These are phyloP conservation scores for Fregetta grallaria DNA, from an alignment of 2,113 vertebrate species.

Conservation along the genomic window DNA sequence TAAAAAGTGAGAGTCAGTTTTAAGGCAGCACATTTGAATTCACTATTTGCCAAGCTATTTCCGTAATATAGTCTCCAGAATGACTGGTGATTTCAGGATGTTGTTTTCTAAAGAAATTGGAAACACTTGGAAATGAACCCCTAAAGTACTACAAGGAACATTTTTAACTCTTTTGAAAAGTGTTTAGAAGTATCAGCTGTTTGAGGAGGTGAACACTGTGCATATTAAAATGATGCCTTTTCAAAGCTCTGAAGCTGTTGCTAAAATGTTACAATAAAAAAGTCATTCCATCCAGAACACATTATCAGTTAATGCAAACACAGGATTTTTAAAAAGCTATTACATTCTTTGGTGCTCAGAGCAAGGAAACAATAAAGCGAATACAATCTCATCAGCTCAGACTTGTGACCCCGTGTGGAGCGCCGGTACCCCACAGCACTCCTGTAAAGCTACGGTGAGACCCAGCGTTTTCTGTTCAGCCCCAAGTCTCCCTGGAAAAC, in stretches of 20 bases:
- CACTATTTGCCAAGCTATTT: background rate
- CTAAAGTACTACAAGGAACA: background rate
- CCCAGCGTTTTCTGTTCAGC: background rate
- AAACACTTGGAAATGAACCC: background rate
- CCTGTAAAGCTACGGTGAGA: background rate
- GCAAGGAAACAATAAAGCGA: background rate
- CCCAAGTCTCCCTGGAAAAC: background rate
- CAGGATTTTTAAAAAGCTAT: background rate
- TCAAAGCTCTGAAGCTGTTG: background rate
- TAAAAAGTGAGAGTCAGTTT: background rate
- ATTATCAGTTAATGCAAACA: slow-evolving; percentile 37
- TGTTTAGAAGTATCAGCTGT: background rate
- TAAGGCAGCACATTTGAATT: background rate
- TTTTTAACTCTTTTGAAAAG: background rate
- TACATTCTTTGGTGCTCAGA: background rate
- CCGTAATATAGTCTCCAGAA: background rate
- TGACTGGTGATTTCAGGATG: background rate
- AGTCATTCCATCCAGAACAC: slow-evolving; percentile 8
- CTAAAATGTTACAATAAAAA: slow-evolving; percentile 36
- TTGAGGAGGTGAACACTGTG: background rate
- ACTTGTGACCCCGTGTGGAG: background rate
- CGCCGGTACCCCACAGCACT: background rate
- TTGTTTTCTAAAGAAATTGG: background rate
- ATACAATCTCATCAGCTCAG: background rate
- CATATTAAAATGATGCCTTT: slow-evolving; percentile 8